Evolutionary conservation across 2,888 invertebrate species (phyloP).

Genomic region (Callyntrura guangdongensis): DNA sequence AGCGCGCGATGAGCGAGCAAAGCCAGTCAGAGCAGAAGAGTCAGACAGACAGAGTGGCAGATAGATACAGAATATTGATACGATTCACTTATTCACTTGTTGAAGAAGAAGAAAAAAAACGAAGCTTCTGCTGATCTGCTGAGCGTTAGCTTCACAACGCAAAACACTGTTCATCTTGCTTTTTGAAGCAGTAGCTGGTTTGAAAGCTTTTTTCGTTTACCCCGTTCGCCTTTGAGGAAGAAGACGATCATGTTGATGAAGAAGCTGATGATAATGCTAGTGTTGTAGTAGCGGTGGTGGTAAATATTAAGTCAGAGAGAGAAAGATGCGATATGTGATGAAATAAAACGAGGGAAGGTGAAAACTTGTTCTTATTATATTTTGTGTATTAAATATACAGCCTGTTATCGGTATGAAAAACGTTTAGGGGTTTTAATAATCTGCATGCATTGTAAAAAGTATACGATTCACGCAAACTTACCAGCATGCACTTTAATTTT

Average conservation of each 20-base stretch:
- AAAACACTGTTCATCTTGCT: not conserved
- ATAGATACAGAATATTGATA: constrained; percentile 42
- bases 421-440: constrained; percentile 13
- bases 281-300: constrained; percentile 39
- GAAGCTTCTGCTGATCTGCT: constrained; percentile 38
- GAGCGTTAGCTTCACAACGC: constrained; percentile 25
- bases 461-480: not conserved
- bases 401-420: not conserved
- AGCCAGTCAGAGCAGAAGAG: not conserved
- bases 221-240: not conserved
- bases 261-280: constrained; percentile 31
- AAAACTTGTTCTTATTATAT: constrained; percentile 67
- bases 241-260: constrained; percentile 18
- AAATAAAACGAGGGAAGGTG: constrained; percentile 67
- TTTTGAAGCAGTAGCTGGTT: constrained; percentile 35
- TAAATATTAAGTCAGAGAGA: not conserved
- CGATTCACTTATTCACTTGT: constrained; percentile 67
- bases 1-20: not conserved
- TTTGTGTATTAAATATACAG: constrained; percentile 20
- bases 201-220: constrained; percentile 9
- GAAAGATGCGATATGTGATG: constrained; percentile 40
- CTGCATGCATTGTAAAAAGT: constrained; percentile 8
- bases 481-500: not conserved
- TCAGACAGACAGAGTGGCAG: constrained; percentile 59
- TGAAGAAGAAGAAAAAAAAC: constrained; percentile 58